Percentiles rank a stretch among this genome's conserved stretches.
Conservation (phyloP, 2,797 vertebrate species). For the Staurois parvus region DNA sequence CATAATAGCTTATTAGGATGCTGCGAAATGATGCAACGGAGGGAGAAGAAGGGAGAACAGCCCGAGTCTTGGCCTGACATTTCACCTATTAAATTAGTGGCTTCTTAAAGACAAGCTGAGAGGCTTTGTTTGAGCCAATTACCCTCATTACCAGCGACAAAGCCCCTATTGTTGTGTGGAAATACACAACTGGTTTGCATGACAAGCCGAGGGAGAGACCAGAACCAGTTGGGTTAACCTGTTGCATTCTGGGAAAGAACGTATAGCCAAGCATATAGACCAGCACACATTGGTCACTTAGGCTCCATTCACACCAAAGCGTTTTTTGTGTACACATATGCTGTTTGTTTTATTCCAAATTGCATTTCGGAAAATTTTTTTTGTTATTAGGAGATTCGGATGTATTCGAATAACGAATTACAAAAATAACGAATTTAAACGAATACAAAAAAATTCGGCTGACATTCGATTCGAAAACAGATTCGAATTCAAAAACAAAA, state of each 20-base stretch:
- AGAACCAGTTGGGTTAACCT: constrained; percentile 41
- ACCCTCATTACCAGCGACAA: constrained; percentile 73
- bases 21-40: constrained; percentile 72
- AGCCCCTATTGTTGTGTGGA: constrained; percentile 66
- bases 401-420: too few relatives aligned
- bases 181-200: constrained; percentile 60
- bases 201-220: constrained; percentile 54
- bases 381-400: too few relatives aligned
- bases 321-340: too few relatives aligned
- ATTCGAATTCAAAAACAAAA: too few relatives aligned
- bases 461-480: too few relatives aligned
- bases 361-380: too few relatives aligned
- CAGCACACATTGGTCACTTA: too few relatives aligned
- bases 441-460: too few relatives aligned
- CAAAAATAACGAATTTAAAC: too few relatives aligned
- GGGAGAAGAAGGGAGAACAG: constrained; percentile 68
- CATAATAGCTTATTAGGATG: constrained; percentile 78
- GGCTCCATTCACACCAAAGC: too few relatives aligned
- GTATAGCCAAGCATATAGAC: too few relatives aligned
- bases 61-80: constrained; percentile 73
- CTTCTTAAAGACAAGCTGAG: constrained; percentile 73
- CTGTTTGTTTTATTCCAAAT: too few relatives aligned
- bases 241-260: constrained; percentile 6
- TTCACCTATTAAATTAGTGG: constrained; percentile 80
- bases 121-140: constrained; percentile 69